phyloP scores from a whole-genome alignment of 1,140 invertebrate species.

The Zaprionus davidi region DNA sequence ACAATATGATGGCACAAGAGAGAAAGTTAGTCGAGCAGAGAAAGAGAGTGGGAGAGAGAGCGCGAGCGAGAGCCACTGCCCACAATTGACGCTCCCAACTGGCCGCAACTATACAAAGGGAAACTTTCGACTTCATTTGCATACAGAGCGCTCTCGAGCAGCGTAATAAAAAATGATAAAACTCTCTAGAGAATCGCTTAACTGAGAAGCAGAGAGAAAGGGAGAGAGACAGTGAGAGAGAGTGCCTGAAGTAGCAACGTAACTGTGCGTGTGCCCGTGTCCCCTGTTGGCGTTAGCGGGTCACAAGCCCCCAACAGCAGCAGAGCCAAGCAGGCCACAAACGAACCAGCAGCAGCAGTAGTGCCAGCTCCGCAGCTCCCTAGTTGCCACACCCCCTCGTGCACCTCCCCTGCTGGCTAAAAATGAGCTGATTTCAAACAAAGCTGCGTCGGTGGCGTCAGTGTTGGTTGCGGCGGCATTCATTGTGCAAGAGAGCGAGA shows the following conservation, averaged over 20 bases:
- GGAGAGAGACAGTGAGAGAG: background rate
- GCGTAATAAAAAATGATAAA: conserved; percentile 83
- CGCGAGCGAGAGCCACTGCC: background rate
- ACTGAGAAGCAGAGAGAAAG: conserved; percentile 5
- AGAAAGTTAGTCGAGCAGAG: background rate
- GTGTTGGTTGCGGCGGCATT: conserved; percentile 48
- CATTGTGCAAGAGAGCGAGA: conserved; percentile 54
- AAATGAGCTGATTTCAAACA: conserved; percentile 79
- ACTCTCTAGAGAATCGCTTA: conserved; percentile 63
- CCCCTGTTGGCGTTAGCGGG: conserved; percentile 55
- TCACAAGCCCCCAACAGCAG: conserved; percentile 41
- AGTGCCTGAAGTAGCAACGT: conserved; percentile 11
- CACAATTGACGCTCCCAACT: conserved; percentile 45
- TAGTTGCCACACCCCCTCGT: conserved; percentile 41
- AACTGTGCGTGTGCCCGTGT: conserved; percentile 64
- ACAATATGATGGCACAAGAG: conserved; percentile 17
- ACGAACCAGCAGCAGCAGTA: conserved; percentile 43
- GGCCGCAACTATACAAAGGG: conserved; percentile 73
- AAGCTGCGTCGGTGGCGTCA: conserved; percentile 54
- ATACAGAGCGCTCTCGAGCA: conserved; percentile 82
- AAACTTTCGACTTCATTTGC: conserved; percentile 82
- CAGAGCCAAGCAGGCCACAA: conserved; percentile 46
- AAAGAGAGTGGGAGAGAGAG: background rate
- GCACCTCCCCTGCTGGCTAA: conserved; percentile 47
- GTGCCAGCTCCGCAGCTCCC: conserved; percentile 32